phyloP scores from a whole-genome alignment of 2,113 vertebrate genomes.

The Ameiurus melas region DNA sequence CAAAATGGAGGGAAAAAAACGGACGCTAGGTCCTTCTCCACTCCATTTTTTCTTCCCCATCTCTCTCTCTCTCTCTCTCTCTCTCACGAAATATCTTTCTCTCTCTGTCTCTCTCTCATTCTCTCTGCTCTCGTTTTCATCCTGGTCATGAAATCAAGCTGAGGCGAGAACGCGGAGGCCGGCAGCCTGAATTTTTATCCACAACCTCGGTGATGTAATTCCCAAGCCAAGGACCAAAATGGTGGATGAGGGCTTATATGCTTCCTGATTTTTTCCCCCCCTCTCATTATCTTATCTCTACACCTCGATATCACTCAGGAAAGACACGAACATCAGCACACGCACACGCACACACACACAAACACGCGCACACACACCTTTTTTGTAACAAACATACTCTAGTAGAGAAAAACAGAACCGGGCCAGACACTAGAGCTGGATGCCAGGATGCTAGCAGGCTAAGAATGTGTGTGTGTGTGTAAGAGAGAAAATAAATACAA shows the following conservation, averaged over 20 bases:
- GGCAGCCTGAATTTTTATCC: conserved; percentile 31
- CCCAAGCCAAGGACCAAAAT: conserved; percentile 48
- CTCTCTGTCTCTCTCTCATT: conserved; percentile 1
- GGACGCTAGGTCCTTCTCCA: conserved; percentile 5
- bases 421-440: conserved; percentile 7
- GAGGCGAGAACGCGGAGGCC: conserved; percentile 3
- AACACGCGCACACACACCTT: conserved; percentile 10
- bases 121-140: conserved; percentile 14
- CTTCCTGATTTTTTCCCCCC: conserved; percentile 16
- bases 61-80: not conserved
- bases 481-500: not conserved
- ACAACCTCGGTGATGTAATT: conserved; percentile 41
- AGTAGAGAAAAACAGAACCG: not conserved
- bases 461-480: not conserved
- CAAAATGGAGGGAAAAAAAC: conserved; percentile 48
- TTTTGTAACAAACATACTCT: conserved; percentile 10
- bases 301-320: not conserved
- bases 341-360: not conserved
- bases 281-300: conserved; percentile 1
- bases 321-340: not conserved
- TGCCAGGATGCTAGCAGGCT: conserved; percentile 2
- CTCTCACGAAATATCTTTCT: not conserved
- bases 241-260: conserved; percentile 43
- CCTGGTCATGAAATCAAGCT: conserved; percentile 5
- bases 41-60: not conserved